Evolutionary conservation across 30 jellyfish, hydroid and myxozoan species (phyloP).

Genomic region (Catostylus mosaicus): DNA sequence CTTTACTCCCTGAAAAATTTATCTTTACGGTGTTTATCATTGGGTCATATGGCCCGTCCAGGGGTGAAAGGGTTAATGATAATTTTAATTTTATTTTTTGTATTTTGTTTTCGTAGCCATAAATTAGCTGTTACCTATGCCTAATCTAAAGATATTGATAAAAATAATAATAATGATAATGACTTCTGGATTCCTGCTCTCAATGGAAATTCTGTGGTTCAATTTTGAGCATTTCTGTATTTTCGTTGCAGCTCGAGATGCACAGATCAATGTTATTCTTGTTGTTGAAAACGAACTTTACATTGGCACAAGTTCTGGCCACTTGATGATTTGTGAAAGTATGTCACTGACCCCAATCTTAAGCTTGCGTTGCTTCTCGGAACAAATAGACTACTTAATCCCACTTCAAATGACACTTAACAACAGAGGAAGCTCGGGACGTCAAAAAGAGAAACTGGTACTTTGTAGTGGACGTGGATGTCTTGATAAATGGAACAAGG

Average conservation of each 20-base stretch:
- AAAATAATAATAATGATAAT: too few relatives aligned
- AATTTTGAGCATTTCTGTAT: too few relatives aligned
- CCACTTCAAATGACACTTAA: conserved; percentile 83
- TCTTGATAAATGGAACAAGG: conserved; percentile 78
- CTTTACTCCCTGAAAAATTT: too few relatives aligned
- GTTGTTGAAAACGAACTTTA: conserved; percentile 87
- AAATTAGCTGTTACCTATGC: too few relatives aligned
- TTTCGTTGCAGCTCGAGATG: conserved; percentile 74
- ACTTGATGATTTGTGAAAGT: conserved; percentile 82
- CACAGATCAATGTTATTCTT: conserved; percentile 80
- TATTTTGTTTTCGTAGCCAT: too few relatives aligned
- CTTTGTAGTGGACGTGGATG: conserved; percentile 87
- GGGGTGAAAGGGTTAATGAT: too few relatives aligned
- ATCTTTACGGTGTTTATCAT: too few relatives aligned
- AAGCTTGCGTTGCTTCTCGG: conserved; percentile 81
- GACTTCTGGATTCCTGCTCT: too few relatives aligned
- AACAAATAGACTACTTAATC: conserved; percentile 70
- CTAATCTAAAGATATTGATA: too few relatives aligned
- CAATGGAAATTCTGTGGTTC: too few relatives aligned
- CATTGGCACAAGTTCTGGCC: conserved; percentile 94
- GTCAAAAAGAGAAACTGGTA: conserved; percentile 57
- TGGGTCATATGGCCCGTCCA: too few relatives aligned
- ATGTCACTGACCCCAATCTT: conserved; percentile 59
- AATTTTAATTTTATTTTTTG: too few relatives aligned
- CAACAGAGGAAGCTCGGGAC: conserved; percentile 56